Base-by-base conservation (phyloP, 2,797 vertebrate genomes). In the Nothura maculosa region DNA sequence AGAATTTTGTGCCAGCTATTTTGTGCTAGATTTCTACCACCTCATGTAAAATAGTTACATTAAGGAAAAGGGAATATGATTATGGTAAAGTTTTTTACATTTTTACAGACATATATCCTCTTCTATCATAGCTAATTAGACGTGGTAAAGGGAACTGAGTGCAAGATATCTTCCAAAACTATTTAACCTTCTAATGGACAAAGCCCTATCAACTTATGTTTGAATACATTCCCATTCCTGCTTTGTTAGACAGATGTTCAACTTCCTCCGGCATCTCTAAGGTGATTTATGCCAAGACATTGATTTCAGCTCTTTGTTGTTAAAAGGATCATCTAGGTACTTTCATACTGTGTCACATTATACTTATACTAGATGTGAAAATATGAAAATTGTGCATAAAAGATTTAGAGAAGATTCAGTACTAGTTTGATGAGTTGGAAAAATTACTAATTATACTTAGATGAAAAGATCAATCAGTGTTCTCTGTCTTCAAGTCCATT, bases 361-460 rank as follows among this genome's bases (percentile, higher is more conserved):
- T 87, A 92, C 96, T 95, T 96, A 90, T 81, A 92, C 54, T 82
- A 73, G 74, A 89, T 52, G 66, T 80, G 63, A 96, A 97, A 95
- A 93, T 66, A 83, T 91, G 21, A 83, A 96, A 82, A 91, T 93
- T 83, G 7, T 52, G 54, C 20, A 47, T 40, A 72, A 20, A 36
- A 77, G 63, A 66, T 96, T 69, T 54, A 95, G 70, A 89, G 82
- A 90, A 70, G n/a, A 92, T 83, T 76, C 21, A 21, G 64, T 94
- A 83, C 80, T 97, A 95, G 74, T 95, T 96, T 74, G 94, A 94
- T 94, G 63, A 20, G 38, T 94, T 96, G 72, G 95, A 96, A 89
- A 47, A 67, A 81, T 89, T 94, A 55, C 32, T 87, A 92, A 84
- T 92, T 96, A 88, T 50, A 62, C 86, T 94, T 93, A 89, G 69